These are phyloP conservation scores for Micromussa lordhowensis DNA, from an alignment of 92 coral and sea anemone genomes.

Conservation along the genomic window DNA sequence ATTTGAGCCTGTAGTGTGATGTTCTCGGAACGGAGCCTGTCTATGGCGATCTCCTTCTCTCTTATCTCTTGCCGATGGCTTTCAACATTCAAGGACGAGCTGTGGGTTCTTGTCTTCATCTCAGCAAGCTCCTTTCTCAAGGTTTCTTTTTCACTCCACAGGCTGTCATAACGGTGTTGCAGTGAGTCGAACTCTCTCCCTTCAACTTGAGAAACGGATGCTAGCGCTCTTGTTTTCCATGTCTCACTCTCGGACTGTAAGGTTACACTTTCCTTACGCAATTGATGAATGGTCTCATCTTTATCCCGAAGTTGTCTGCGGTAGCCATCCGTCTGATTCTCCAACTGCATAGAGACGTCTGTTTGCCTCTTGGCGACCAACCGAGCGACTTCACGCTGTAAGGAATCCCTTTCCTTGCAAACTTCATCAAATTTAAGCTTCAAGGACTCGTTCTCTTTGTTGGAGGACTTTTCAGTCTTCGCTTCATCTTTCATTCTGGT, in stretches of 20 bases:
- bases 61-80: slow-evolving; percentile 51
- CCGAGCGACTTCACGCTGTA: slow-evolving; percentile 46
- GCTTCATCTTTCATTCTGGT: slow-evolving; percentile 28
- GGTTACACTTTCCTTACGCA: slow-evolving; percentile 16
- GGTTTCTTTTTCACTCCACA: slow-evolving; percentile 13
- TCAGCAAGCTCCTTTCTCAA: slow-evolving; percentile 17
- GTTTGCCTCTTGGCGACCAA: slow-evolving; percentile 26
- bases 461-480: background rate
- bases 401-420: slow-evolving; percentile 53
- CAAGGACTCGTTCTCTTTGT: slow-evolving; percentile 31
- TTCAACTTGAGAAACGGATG: background rate
- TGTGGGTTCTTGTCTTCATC: background rate
- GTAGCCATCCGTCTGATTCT: slow-evolving; percentile 33
- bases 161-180: slow-evolving; percentile 17
- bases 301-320: slow-evolving; percentile 47
- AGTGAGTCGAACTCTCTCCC: slow-evolving; percentile 6
- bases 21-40: slow-evolving; percentile 52
- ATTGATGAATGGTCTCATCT: slow-evolving; percentile 22
- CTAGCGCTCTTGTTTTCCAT: background rate
- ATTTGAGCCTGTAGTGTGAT: slow-evolving; percentile 49
- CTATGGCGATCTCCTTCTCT: slow-evolving; percentile 51
- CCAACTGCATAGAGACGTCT: slow-evolving; percentile 38
- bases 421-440: slow-evolving; percentile 49
- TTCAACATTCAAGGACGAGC: slow-evolving; percentile 11
- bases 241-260: slow-evolving; percentile 33